Conservation (phyloP, 2,888 invertebrate genomes). For the Thelaira solivaga region DNA sequence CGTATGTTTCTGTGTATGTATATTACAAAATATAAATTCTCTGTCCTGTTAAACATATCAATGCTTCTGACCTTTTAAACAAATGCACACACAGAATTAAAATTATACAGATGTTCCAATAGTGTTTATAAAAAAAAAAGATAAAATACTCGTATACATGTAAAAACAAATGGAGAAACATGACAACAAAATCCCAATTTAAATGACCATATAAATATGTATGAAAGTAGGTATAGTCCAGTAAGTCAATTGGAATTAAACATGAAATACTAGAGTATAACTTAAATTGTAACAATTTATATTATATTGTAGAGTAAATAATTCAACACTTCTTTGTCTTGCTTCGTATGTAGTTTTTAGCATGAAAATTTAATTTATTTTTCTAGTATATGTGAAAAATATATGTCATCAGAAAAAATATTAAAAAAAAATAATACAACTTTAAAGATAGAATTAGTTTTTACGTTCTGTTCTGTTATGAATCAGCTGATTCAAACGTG, state of each 20-base stretch:
- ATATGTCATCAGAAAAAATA: no score
- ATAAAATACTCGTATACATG: neutral
- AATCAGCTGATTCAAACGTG: no score
- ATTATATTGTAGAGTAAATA: no score
- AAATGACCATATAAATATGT: conserved; percentile 16
- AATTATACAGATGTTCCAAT: neutral
- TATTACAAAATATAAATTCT: conserved; percentile 20
- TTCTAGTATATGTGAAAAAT: no score
- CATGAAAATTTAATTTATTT: no score
- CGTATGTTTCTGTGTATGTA: conserved; percentile 1
- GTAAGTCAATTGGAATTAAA: conserved; percentile 13
- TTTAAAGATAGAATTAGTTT: no score
- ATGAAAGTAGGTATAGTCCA: conserved; percentile 26
- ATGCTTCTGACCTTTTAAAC: conserved; percentile 5
- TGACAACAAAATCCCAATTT: neutral
- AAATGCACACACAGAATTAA: neutral
- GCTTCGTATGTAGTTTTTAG: no score
- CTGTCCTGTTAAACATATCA: conserved; percentile 43
- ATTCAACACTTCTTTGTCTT: no score
- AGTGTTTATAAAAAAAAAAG: neutral
- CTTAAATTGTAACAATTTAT: no score
- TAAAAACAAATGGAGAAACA: neutral
- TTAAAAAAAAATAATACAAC: no score
- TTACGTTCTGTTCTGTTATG: no score
- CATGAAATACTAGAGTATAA: no score